Conservation (phyloP, 2,888 invertebrate genomes). For the Bruchidius siliquastri region DNA sequence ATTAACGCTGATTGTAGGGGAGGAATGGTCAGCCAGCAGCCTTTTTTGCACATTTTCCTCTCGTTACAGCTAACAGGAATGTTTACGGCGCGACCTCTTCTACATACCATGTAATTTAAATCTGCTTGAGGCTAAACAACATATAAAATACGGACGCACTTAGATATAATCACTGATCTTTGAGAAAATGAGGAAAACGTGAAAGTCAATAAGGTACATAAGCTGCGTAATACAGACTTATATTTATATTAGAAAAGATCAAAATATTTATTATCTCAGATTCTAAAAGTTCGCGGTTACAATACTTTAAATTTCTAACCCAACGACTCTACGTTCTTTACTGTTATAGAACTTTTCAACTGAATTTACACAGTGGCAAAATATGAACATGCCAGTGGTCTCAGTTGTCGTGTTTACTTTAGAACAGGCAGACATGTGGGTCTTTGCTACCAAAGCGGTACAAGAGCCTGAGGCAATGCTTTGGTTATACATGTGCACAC, state of each 20-base stretch:
- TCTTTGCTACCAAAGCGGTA: not conserved
- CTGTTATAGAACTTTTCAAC: not conserved
- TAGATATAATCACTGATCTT: no score
- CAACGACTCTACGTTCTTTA: not conserved
- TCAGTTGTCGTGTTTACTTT: not conserved
- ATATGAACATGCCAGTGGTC: no score
- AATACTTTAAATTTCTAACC: no score
- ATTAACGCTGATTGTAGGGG: not conserved
- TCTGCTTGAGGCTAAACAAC: not conserved
- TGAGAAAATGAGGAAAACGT: no score
- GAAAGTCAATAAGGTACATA: no score
- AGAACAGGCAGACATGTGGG: not conserved
- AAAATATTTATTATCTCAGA: no score
- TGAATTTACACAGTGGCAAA: not conserved
- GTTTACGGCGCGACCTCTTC: not conserved
- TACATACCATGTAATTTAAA: not conserved
- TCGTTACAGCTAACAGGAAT: not conserved
- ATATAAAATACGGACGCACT: not conserved
- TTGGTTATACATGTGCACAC: not conserved
- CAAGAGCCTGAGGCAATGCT: not conserved
- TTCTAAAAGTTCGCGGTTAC: no score
- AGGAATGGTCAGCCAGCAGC: not conserved
- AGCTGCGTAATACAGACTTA: no score
- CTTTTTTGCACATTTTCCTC: not conserved
- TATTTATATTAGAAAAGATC: no score